phyloP scores from a whole-genome alignment of 2,888 invertebrate genomes.

The Sussaba pulchella region DNA sequence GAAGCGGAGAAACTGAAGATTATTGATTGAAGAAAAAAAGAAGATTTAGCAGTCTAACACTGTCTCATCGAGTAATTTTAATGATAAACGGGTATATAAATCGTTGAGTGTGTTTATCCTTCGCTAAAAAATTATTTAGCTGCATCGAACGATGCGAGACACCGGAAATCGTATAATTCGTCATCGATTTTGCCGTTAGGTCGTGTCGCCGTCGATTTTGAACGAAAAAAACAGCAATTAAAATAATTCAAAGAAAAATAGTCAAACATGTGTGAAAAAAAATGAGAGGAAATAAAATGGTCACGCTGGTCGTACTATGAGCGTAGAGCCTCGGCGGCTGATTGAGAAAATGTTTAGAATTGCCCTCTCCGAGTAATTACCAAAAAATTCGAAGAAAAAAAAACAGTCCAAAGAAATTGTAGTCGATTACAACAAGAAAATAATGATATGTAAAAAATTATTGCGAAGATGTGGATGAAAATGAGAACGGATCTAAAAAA shows the following conservation, averaged over 20 bases:
- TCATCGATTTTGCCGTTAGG: constrained; percentile 49
- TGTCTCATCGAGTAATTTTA: constrained; percentile 42
- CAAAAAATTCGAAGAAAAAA: constrained; percentile 4
- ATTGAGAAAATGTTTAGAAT: constrained; percentile 1
- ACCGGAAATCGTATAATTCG: not conserved
- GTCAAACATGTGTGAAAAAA: not conserved
- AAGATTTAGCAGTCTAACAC: constrained; percentile 38
- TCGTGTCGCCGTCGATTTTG: constrained; percentile 1
- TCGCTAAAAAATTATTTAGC: constrained; percentile 60
- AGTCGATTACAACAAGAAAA: not conserved
- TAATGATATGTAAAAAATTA: not conserved
- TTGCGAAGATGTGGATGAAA: constrained; percentile 13
- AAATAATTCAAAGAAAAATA: not conserved
- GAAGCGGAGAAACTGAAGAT: constrained; percentile 10
- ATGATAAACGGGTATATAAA: constrained; percentile 55
- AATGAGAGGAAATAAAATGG: constrained; percentile 26
- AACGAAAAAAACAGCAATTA: not conserved
- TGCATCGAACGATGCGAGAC: constrained; percentile 54
- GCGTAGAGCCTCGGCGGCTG: not conserved
- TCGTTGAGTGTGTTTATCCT: constrained; percentile 64
- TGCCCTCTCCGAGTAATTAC: not conserved
- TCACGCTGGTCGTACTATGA: constrained; percentile 56
- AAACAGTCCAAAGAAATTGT: constrained; percentile 2
- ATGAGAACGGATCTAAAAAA: constrained; percentile 13
- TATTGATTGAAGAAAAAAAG: constrained; percentile 14